These are phyloP conservation scores for Cyaniris semiargus DNA, from an alignment of 2,888 invertebrate species.

Conservation along the genomic window DNA sequence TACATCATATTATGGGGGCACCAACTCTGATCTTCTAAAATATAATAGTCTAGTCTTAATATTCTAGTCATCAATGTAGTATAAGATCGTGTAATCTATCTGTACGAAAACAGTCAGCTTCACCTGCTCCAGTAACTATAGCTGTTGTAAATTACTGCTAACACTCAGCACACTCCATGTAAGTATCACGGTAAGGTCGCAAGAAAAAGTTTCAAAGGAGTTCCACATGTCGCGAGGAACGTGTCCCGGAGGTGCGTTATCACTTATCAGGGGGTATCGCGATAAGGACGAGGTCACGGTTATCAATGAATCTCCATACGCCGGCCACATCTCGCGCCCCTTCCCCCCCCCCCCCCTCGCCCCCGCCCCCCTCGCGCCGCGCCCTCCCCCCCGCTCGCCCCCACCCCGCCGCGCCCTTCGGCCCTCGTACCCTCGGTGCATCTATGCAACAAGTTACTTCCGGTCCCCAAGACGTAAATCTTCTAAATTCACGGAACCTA, in stretches of 20 bases:
- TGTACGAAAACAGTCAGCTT: too few species aligned
- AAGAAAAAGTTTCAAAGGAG: neutral
- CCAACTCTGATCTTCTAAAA: too few species aligned
- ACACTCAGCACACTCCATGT: too few species aligned
- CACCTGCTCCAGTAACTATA: too few species aligned
- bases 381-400: slow-evolving; percentile 47
- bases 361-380: slow-evolving; percentile 45
- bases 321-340: slow-evolving; percentile 78
- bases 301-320: slow-evolving; percentile 80
- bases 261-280: slow-evolving; percentile 48
- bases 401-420: slow-evolving; percentile 47
- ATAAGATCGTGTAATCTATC: too few species aligned
- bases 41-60: too few species aligned
- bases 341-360: slow-evolving; percentile 66
- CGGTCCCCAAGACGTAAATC: slow-evolving; percentile 44
- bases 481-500: slow-evolving; percentile 37
- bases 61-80: too few species aligned
- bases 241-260: slow-evolving; percentile 22
- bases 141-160: too few species aligned
- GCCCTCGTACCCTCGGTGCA: slow-evolving; percentile 68
- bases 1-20: too few species aligned
- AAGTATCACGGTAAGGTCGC: neutral
- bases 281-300: slow-evolving; percentile 77
- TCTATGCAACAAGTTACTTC: slow-evolving; percentile 78
- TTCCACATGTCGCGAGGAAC: neutral